Evolutionary conservation across 2,888 invertebrate genomes (phyloP), one percentile per base, ranked within the genome.

Genomic region (Slavum lentiscoides): DNA sequence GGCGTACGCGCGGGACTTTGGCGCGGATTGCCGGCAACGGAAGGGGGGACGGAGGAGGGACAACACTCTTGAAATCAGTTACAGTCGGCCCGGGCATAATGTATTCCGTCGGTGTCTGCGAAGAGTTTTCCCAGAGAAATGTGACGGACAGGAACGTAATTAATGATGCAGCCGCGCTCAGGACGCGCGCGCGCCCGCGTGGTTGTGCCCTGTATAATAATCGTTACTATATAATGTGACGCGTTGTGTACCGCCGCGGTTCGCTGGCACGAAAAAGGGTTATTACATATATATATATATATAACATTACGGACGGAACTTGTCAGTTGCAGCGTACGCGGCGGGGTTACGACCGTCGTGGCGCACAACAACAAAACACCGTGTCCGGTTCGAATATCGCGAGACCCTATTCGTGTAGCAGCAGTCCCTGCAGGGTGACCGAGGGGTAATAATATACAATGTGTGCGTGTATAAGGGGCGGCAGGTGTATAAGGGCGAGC

Each of bases 81-180:
- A 70, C 77, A 62, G 69, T 39, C 61, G 30, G 49, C 9, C 43
- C 43, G 9, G 68, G 49, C 15, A 49, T 69, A 77, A 77, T 70
- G 62, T 77, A 77, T 77, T 77, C 77, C 21, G 55, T n/a, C 69
- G 70, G 62, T 55, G 69, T 70, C 72, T 80, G 30, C 30, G 72
- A 80, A 70, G 77, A 72, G 80, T 80, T 77, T 77, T 67, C 23
- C 68, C 13, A 21, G 61, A 64, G 62, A 69, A 70, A 80, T 80
- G 80, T 80, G 80, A 80, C 64, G 80, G 80, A 80, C 80, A 72
- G 80, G 53, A 64, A 72, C 58, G 55, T 80, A 80, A 80, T 80
- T 80, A 80, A 80, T 72, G 70, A 80, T 64, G 43, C 49, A 9
- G 64, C 53, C 23, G 30, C 4, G 30, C 30, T 30, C 23, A 19